Conservation (phyloP, 2,888 invertebrate species). For the Clitarchus hookeri region DNA sequence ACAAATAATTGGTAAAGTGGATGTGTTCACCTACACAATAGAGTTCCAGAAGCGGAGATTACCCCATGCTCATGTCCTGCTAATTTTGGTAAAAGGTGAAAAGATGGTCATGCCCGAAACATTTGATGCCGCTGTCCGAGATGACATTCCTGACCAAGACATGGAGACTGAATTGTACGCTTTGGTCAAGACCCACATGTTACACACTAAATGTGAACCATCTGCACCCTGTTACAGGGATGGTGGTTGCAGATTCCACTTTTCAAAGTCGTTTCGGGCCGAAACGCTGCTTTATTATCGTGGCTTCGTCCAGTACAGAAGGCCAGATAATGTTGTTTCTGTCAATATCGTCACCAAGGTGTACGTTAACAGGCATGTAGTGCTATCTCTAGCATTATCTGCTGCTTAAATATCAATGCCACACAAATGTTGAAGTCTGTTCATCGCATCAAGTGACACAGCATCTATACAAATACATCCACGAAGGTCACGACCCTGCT, state of each 20-base stretch:
- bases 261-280: neutral
- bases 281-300: slow-evolving; percentile 46
- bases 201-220: neutral
- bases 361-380: slow-evolving; percentile 50
- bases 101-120: neutral
- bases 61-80: neutral
- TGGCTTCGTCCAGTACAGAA: slow-evolving; percentile 49
- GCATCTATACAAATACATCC: neutral
- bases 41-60: neutral
- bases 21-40: neutral
- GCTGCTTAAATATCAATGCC: slow-evolving; percentile 47
- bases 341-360: neutral
- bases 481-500: too few relatives aligned
- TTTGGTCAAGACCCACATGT: neutral
- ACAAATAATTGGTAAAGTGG: neutral
- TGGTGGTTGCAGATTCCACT: neutral
- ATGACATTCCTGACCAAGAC: neutral
- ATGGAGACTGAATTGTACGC: neutral
- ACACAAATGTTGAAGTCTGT: slow-evolving; percentile 51
- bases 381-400: slow-evolving; percentile 52
- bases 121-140: neutral
- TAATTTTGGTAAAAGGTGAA: neutral
- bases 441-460: neutral
- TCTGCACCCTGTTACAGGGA: neutral
- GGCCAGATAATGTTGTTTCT: slow-evolving; percentile 43